phyloP scores from a whole-genome alignment of 2,113 vertebrate genomes.

The Ornithorhynchus anatinus region DNA sequence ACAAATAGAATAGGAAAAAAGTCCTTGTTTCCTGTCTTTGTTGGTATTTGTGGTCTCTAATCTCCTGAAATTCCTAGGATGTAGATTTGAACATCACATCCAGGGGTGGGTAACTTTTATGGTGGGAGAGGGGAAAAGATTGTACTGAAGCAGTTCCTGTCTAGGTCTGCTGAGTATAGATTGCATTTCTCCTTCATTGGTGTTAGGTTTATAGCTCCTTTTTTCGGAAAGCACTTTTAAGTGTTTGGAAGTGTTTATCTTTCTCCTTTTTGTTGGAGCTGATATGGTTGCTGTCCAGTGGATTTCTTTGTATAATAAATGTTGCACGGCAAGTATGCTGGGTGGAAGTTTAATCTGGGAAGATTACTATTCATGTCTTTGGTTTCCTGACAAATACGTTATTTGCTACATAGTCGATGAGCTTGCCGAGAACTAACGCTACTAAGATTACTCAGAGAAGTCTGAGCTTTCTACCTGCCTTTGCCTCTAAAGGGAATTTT shows the following conservation, averaged over 20 bases:
- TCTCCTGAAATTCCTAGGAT: slow-evolving; percentile 49
- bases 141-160: slow-evolving; percentile 42
- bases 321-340: slow-evolving; percentile 27
- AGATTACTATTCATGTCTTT: slow-evolving; percentile 62
- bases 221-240: slow-evolving; percentile 54
- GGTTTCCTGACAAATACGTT: slow-evolving; percentile 63
- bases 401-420: slow-evolving; percentile 55
- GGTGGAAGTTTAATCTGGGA: slow-evolving; percentile 62
- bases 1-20: slow-evolving; percentile 49
- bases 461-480: slow-evolving; percentile 60
- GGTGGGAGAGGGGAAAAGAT: slow-evolving; percentile 47
- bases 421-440: no score
- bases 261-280: slow-evolving; percentile 53
- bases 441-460: slow-evolving; percentile 58
- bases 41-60: slow-evolving; percentile 50
- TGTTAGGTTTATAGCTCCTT: slow-evolving; percentile 43
- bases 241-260: slow-evolving; percentile 56
- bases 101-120: slow-evolving; percentile 34
- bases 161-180: slow-evolving; percentile 37
- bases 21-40: slow-evolving; percentile 55
- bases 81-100: slow-evolving; percentile 37
- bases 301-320: slow-evolving; percentile 55
- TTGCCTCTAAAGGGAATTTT: slow-evolving; percentile 43
- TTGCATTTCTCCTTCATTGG: slow-evolving; percentile 41
- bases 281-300: slow-evolving; percentile 42